A percentile compares a stretch with the other conserved stretches of the same genome.
Conservation (phyloP, 53 echinoderm and acorn worm genomes). For the Echinometra lucunter region DNA sequence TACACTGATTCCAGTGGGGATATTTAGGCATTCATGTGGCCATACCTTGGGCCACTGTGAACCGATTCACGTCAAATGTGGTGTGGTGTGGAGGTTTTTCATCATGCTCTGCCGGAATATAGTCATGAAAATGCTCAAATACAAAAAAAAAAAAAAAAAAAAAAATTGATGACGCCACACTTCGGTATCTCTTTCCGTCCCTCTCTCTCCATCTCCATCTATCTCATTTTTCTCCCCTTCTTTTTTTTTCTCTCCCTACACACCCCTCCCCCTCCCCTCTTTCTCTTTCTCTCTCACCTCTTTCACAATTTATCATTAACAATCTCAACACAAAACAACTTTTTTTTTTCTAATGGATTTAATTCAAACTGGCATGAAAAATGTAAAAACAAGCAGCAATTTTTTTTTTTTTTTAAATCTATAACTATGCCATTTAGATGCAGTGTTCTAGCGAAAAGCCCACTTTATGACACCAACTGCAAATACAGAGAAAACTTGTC, state of each 20-base stretch:
- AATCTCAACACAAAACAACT: background rate
- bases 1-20: too few relatives aligned
- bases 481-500: background rate
- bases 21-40: too few relatives aligned
- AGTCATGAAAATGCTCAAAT: too few relatives aligned
- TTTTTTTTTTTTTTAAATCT: background rate
- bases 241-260: background rate
- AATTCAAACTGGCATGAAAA: conserved; percentile 34
- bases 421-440: conserved; percentile 46
- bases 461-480: conserved; percentile 1
- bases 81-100: too few relatives aligned
- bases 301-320: background rate
- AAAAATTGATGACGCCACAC: too few relatives aligned
- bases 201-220: background rate
- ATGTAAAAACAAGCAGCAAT: conserved; percentile 57
- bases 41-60: too few relatives aligned
- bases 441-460: conserved; percentile 2
- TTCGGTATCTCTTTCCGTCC: background rate
- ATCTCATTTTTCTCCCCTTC: background rate
- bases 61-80: too few relatives aligned
- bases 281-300: too few relatives aligned
- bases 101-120: too few relatives aligned
- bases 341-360: conserved; percentile 33
- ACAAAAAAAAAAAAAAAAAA: too few relatives aligned
- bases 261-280: background rate